Conservation (phyloP, 2,113 vertebrate species). For the Lucifuga dentata region DNA sequence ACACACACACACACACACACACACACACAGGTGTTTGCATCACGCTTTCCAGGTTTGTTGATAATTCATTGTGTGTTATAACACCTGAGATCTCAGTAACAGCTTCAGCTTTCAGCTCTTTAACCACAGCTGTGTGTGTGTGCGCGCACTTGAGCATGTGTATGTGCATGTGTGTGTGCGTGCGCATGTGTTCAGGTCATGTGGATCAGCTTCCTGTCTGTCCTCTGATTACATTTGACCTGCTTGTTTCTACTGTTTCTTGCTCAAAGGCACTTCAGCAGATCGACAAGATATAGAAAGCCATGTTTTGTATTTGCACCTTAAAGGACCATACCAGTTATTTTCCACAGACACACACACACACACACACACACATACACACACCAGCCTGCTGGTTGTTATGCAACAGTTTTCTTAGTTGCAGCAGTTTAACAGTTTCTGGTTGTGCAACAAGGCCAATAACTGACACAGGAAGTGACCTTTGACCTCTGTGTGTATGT, state of each 20-base stretch:
- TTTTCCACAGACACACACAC: constrained; percentile 14
- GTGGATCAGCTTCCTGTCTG: constrained; percentile 22
- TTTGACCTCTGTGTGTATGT: constrained; percentile 25
- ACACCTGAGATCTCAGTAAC: too few species aligned
- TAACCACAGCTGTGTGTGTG: constrained; percentile 40
- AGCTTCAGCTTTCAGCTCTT: too few species aligned
- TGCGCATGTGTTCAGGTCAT: background rate
- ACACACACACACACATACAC: constrained; percentile 23
- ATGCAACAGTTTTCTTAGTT: background rate
- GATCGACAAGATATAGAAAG: background rate
- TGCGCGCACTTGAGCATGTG: too few species aligned
- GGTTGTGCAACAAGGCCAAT: constrained; percentile 48
- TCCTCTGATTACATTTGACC: constrained; percentile 7
- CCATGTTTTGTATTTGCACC: too few species aligned
- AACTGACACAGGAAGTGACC: constrained; percentile 12
- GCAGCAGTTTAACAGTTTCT: constrained; percentile 7
- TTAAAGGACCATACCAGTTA: too few species aligned
- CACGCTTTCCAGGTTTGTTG: too few species aligned
- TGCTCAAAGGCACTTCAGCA: constrained; percentile 7
- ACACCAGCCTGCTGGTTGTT: constrained; percentile 13
- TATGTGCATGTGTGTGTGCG: constrained; percentile 23
- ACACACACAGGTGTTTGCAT: too few species aligned
- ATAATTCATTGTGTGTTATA: too few species aligned
- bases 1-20: too few species aligned
- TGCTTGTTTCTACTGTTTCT: background rate